These are phyloP conservation scores for Frankliniella intonsa DNA, from an alignment of 2,888 invertebrate species.

Conservation along the genomic window DNA sequence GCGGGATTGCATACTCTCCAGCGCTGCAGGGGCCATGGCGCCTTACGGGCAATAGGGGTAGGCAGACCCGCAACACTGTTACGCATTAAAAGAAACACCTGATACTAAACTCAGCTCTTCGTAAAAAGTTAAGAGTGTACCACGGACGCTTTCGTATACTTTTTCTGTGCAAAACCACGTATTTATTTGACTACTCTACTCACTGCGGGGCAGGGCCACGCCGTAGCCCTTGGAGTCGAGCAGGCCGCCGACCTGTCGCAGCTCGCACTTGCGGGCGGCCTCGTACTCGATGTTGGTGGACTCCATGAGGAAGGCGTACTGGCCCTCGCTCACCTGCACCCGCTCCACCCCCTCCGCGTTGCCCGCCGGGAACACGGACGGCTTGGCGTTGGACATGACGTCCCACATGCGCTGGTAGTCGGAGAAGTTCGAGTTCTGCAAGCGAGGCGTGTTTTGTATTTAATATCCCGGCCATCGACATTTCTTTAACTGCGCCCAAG, in stretches of 20 bases:
- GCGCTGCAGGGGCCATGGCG: too few relatives aligned
- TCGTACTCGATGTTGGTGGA: constrained; percentile 92
- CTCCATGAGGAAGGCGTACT: constrained; percentile 94
- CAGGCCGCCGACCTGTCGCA: constrained; percentile 76
- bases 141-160: too few relatives aligned
- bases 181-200: too few relatives aligned
- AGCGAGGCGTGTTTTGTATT: neutral
- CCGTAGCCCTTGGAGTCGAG: constrained; percentile 91
- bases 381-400: constrained; percentile 78
- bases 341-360: constrained; percentile 87
- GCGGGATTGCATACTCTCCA: too few relatives aligned
- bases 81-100: too few relatives aligned
- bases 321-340: constrained; percentile 67
- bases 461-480: too few relatives aligned
- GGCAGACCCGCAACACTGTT: too few relatives aligned
- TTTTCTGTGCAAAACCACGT: too few relatives aligned
- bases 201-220: constrained; percentile 85
- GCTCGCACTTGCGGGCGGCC: constrained; percentile 76
- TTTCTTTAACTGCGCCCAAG: too few relatives aligned
- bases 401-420: constrained; percentile 91
- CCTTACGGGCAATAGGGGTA: too few relatives aligned
- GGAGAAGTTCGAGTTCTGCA: constrained; percentile 77
- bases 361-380: constrained; percentile 73
- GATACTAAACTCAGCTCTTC: too few relatives aligned
- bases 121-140: too few relatives aligned